A percentile compares a stretch with the other conserved stretches of the same genome.
These are phyloP conservation scores for Drosophila pruinosa DNA, from an alignment of 1,140 invertebrate species.

Conservation along the genomic window DNA sequence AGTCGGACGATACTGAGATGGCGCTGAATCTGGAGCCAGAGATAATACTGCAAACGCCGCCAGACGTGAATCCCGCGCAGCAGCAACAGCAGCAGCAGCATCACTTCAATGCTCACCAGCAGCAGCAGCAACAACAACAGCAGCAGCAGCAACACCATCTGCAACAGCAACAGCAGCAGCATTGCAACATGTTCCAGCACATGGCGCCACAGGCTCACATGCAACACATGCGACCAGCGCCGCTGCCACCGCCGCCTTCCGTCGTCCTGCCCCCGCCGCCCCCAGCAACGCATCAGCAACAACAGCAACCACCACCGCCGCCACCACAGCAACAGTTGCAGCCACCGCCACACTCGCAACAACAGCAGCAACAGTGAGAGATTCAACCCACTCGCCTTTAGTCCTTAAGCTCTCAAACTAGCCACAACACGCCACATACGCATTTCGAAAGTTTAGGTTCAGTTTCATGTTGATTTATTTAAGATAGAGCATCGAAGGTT, in stretches of 20 bases:
- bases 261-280: constrained; percentile 51
- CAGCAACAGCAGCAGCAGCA: constrained; percentile 76
- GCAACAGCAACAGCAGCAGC: constrained; percentile 70
- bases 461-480: constrained; percentile 32
- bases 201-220: constrained; percentile 78
- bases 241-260: constrained; percentile 53
- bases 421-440: constrained; percentile 31
- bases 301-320: constrained; percentile 39
- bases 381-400: constrained; percentile 42
- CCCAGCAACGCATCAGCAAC: constrained; percentile 64
- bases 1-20: constrained; percentile 69
- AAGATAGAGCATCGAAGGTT: background rate
- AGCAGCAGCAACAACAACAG: constrained; percentile 62
- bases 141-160: constrained; percentile 59
- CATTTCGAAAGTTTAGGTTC: constrained; percentile 41
- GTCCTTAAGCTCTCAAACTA: constrained; percentile 42
- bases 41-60: constrained; percentile 74
- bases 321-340: constrained; percentile 52
- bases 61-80: constrained; percentile 72
- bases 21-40: constrained; percentile 74
- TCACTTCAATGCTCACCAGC: constrained; percentile 60
- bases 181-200: constrained; percentile 80
- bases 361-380: constrained; percentile 29
- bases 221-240: constrained; percentile 69
- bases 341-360: constrained; percentile 35